phyloP scores from a whole-genome alignment of 2,797 vertebrate species.

The Thamnophis elegans region DNA sequence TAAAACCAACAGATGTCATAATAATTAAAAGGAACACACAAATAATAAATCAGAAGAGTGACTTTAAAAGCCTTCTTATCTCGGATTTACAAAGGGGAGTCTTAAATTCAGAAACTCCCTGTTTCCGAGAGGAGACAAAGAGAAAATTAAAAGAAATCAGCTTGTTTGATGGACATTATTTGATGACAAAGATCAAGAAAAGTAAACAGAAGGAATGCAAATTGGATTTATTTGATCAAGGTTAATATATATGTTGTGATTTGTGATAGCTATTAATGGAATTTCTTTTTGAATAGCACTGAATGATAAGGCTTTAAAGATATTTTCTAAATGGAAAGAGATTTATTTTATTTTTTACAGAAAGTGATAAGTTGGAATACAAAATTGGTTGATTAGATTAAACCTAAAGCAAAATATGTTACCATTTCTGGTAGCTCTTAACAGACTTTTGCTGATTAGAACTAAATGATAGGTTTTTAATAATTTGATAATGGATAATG shows the following conservation, averaged over 20 bases:
- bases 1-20: background rate
- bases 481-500: background rate
- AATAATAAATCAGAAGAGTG: background rate
- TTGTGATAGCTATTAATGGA: background rate
- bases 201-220: background rate
- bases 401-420: background rate
- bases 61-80: background rate
- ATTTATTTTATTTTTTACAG: background rate
- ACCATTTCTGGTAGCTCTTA: background rate
- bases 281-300: background rate
- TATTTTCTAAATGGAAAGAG: background rate
- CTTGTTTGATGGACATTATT: background rate
- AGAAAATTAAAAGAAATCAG: background rate
- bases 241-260: background rate
- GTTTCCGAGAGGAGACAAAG: background rate
- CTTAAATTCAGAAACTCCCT: background rate
- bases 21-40: background rate
- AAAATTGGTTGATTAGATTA: background rate
- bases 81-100: background rate
- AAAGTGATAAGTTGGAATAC: background rate
- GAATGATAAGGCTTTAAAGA: background rate
- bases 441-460: background rate
- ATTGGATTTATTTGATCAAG: background rate
- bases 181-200: background rate
- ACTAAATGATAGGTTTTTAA: background rate